phyloP scores from a whole-genome alignment of 2,797 vertebrate species.

The Remorina albescens region DNA sequence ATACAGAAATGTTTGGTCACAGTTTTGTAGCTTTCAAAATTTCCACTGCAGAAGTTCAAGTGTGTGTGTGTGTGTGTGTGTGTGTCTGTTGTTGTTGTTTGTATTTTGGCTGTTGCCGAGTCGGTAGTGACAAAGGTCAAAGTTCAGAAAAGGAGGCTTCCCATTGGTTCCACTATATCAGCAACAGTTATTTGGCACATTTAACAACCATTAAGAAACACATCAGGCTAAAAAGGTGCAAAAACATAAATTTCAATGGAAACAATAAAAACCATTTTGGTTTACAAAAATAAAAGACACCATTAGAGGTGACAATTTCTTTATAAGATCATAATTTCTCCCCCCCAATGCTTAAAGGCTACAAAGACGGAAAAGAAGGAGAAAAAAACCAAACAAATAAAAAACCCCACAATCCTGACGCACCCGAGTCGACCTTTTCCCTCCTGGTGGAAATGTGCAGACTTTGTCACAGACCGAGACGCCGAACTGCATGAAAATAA shows the following conservation, averaged over 20 bases:
- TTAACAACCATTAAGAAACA: slow-evolving; percentile 78
- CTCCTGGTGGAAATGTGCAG: slow-evolving; percentile 70
- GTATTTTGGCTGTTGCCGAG: slow-evolving; percentile 15
- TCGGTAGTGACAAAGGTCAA: slow-evolving; percentile 30
- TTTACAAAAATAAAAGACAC: slow-evolving; percentile 83
- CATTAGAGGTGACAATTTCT: slow-evolving; percentile 73
- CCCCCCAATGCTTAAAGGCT: slow-evolving; percentile 72
- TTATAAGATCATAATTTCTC: slow-evolving; percentile 69
- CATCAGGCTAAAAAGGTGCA: slow-evolving; percentile 82
- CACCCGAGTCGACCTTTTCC: slow-evolving; percentile 44
- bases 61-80: background rate
- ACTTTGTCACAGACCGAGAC: slow-evolving; percentile 66
- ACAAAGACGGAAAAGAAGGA: too few relatives aligned
- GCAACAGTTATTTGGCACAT: slow-evolving; percentile 86
- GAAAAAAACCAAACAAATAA: slow-evolving; percentile 36
- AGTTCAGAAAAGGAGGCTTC: slow-evolving; percentile 50
- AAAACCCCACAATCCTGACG: slow-evolving; percentile 50
- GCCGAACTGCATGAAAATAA: slow-evolving; percentile 68
- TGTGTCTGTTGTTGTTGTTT: background rate
- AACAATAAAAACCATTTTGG: slow-evolving; percentile 80
- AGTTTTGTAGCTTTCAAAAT: slow-evolving; percentile 70
- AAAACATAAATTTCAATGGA: slow-evolving; percentile 69
- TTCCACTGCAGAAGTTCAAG: background rate
- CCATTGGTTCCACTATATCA: slow-evolving; percentile 65
- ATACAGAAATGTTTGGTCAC: slow-evolving; percentile 72